phyloP scores from a whole-genome alignment of 92 coral and sea anemone genomes.

The Bergia puertoricense region DNA sequence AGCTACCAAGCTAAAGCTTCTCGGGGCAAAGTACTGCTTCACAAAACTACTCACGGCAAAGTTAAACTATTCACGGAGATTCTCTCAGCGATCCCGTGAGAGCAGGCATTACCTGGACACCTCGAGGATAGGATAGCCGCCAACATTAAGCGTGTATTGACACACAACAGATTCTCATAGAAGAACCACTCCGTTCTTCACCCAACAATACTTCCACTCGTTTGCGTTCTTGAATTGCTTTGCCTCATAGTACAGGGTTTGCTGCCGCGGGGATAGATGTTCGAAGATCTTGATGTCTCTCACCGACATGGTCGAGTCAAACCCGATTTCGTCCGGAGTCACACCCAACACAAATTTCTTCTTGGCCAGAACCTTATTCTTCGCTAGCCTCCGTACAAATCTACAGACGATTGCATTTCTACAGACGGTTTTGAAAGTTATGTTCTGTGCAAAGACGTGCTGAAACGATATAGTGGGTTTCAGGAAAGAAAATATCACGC shows the following conservation, averaged over 20 bases:
- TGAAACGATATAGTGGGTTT: background rate
- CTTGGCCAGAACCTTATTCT: constrained; percentile 4
- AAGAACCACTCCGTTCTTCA: background rate
- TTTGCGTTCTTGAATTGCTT: background rate
- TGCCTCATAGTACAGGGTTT: background rate
- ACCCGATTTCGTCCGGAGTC: background rate
- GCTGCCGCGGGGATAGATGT: constrained; percentile 6
- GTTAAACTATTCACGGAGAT: too few relatives aligned
- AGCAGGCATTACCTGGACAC: too few relatives aligned
- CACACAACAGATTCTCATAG: background rate
- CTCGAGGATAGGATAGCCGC: too few relatives aligned
- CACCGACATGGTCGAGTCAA: background rate
- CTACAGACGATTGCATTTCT: background rate
- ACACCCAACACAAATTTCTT: background rate
- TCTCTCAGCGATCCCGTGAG: too few relatives aligned
- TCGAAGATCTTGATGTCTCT: background rate
- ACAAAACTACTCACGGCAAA: too few relatives aligned
- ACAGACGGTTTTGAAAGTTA: background rate
- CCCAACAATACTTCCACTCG: background rate
- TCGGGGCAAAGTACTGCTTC: too few relatives aligned
- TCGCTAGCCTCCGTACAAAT: background rate
- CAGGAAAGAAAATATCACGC: too few relatives aligned
- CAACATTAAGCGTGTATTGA: too few relatives aligned
- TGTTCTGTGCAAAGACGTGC: background rate
- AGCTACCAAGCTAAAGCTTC: too few relatives aligned